Base-by-base conservation (phyloP, 2,888 invertebrate genomes). In the Leistus spinibarbis region DNA sequence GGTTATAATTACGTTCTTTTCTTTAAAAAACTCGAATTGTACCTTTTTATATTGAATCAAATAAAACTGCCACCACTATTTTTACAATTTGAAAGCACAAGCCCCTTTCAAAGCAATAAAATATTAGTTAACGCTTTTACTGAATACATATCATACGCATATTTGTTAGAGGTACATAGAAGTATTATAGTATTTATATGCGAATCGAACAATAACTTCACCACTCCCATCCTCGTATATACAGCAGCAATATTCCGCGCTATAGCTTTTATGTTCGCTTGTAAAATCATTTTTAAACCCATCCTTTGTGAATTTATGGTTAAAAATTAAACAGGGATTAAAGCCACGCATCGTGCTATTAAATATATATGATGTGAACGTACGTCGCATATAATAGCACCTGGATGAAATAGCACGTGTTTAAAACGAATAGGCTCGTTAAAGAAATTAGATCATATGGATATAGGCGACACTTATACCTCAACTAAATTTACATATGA, bases 211-310 rank as follows among this genome's bases (percentile, higher is more conserved):
- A 60, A 60, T 10, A 60, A 60, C 19, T 10, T 20, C 60, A 60
- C 19, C 60, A 22, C 60, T 60, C 60, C 60, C 60, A 60, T 60
- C 60, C 22, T 10, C 24, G 24, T 24, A 24, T 40, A 13, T 40
- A 17, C 56, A 20, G 60, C 60, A 22, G 60, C 60, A 10, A 60
- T 60, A 10, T 13, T 19, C 60, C 40, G 40, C 40, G 40, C 40
- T 40, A n/a, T n/a, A 40, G 60, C 19, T 64, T 74, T 75, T 75
- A 75, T 69, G 75, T 22, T 23, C 63, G 69, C 69, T 75, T 75
- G 75, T 75, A 75, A 75, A 75, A 75, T 63, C 68, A 69, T 40
- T 40, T 75, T 75, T 75, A 68, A 68, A 73, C 68, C 62, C 69
- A 62, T 56, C 13, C 75, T 22, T 68, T 62, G 63, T 63, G 54